Evolutionary conservation across 2,888 invertebrate genomes (phyloP).

Genomic region (Poecilobothrus nobilitatus): DNA sequence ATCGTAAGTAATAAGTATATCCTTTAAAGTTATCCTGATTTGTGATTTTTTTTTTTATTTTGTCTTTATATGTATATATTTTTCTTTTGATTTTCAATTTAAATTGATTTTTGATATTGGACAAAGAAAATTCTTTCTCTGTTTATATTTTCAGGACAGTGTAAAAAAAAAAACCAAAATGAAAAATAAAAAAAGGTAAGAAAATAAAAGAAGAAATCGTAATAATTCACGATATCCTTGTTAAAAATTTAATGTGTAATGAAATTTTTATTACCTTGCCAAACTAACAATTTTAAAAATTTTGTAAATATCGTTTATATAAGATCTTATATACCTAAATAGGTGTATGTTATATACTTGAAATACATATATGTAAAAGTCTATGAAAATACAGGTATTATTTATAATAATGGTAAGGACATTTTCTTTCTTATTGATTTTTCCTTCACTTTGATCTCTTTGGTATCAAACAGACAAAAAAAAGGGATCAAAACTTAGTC

Average conservation of each 20-base stretch:
- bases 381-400: background rate
- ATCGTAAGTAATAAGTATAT: background rate
- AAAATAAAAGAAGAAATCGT: background rate
- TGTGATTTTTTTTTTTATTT: background rate
- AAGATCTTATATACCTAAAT: too few species aligned
- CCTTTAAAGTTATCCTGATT: background rate
- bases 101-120: background rate
- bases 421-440: too few species aligned
- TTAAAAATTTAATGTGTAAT: slow-evolving; percentile 1
- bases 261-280: slow-evolving; percentile 6
- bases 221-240: background rate
- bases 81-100: background rate
- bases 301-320: background rate
- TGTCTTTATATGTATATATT: background rate
- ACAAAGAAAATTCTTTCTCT: background rate
- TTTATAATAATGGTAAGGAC: background rate
- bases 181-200: too few species aligned
- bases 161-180: too few species aligned
- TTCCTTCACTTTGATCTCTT: background rate
- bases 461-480: background rate
- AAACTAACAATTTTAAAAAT: background rate
- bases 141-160: background rate
- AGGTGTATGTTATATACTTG: too few species aligned
- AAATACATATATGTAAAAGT: background rate
- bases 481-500: background rate